These are phyloP conservation scores for Calliphora vomitoria DNA, from an alignment of 2,888 invertebrate species.

Conservation along the genomic window DNA sequence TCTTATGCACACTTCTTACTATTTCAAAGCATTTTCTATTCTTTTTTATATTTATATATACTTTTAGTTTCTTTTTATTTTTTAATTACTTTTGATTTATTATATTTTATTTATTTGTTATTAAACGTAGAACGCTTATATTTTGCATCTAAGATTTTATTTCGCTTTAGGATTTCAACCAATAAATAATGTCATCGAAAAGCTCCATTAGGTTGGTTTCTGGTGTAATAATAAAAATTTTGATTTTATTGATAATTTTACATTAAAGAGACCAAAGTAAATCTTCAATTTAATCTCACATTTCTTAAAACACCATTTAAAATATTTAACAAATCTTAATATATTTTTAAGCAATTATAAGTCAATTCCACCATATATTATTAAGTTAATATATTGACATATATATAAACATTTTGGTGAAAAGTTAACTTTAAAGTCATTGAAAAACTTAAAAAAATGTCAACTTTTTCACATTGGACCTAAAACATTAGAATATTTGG, in stretches of 20 bases:
- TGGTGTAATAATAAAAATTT: no score
- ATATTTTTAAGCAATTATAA: not conserved
- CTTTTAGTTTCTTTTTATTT: not conserved
- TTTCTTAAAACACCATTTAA: not conserved
- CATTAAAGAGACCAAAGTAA: no score
- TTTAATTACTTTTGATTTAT: not conserved
- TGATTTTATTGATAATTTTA: no score
- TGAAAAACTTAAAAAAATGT: not conserved
- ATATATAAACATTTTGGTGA: not conserved
- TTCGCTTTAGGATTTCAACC: not conserved
- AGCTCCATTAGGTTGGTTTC: no score
- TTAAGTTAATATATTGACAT: not conserved
- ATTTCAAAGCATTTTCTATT: not conserved
- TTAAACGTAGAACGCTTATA: not conserved
- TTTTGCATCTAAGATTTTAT: not conserved
- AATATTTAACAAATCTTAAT: not conserved
- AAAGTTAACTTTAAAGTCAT: not conserved
- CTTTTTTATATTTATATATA: not conserved
- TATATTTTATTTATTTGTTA: slow-evolving; percentile 1
- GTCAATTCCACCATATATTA: not conserved
- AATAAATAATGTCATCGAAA: not conserved
- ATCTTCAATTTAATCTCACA: not conserved
- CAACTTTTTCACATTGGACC: not conserved
- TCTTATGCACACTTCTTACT: not conserved
- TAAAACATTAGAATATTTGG: no score